Conservation (phyloP, 2,888 invertebrate genomes). For the Oligia strigilis region DNA sequence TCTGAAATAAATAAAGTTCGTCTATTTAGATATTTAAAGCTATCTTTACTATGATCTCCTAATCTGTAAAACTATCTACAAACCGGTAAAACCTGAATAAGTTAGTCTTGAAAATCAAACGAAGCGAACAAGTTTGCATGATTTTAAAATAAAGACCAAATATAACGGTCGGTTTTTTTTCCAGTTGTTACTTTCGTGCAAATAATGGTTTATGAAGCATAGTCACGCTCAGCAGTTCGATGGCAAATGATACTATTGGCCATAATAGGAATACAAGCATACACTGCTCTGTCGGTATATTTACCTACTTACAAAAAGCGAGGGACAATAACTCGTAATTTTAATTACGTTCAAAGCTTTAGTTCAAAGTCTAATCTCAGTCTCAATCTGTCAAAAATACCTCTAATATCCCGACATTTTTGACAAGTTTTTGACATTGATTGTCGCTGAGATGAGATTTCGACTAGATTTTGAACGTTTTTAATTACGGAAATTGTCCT, state of each 20-base stretch:
- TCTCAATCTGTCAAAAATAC: too few species aligned
- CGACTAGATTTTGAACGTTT: background rate
- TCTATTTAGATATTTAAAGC: too few species aligned
- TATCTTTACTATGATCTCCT: background rate
- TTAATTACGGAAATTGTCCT: too few species aligned
- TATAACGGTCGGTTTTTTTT: conserved; percentile 31
- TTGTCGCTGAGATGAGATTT: background rate
- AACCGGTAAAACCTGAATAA: background rate
- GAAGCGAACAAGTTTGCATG: conserved; percentile 18
- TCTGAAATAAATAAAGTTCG: conserved; percentile 2
- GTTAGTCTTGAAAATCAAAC: conserved; percentile 10
- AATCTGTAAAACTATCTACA: background rate
- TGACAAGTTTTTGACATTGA: background rate
- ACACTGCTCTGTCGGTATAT: background rate
- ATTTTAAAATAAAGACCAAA: conserved; percentile 30
- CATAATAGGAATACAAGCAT: conserved; percentile 8
- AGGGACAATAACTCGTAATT: background rate
- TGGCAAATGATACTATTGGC: conserved; percentile 14
- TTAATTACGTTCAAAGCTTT: background rate
- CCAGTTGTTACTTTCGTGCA: conserved; percentile 36
- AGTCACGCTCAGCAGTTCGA: conserved; percentile 52
- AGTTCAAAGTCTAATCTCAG: background rate
- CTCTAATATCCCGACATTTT: background rate
- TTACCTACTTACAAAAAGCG: background rate
- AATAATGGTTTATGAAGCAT: conserved; percentile 50